Evolutionary conservation across 2,797 vertebrate species (phyloP).

Genomic region (Gallirallus australis): DNA sequence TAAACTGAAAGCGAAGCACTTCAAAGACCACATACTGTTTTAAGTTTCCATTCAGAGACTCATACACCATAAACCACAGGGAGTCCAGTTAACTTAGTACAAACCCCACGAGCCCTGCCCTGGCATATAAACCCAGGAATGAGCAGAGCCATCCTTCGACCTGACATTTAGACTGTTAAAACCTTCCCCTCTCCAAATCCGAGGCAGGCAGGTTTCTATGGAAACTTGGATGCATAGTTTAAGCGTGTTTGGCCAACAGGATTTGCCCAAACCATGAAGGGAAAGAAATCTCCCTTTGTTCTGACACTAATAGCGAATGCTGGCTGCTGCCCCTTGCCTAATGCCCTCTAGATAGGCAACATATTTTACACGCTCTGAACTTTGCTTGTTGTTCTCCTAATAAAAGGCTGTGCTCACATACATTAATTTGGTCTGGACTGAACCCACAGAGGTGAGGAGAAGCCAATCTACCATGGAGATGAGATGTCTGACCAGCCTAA

Average conservation of each 20-base stretch:
- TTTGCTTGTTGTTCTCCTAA: not conserved
- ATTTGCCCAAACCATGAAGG: slow-evolving; percentile 40
- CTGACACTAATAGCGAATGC: not conserved
- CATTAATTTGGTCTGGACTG: accelerated
- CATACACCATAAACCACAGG: not conserved
- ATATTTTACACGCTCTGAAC: not conserved
- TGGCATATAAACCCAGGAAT: not conserved
- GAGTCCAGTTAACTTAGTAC: not conserved
- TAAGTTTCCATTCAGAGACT: not conserved
- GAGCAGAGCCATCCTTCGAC: not conserved
- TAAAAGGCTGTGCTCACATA: not conserved
- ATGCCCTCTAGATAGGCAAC: not conserved
- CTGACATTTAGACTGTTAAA: slow-evolving; percentile 42
- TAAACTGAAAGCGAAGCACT: not conserved
- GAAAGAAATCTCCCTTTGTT: slow-evolving; percentile 59
- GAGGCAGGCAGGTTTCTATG: slow-evolving; percentile 49
- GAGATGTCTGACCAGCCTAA: not conserved
- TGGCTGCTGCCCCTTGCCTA: slow-evolving; percentile 8
- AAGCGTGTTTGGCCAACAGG: not conserved
- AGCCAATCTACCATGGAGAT: accelerated
- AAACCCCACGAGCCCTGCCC: not conserved
- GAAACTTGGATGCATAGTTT: slow-evolving; percentile 35
- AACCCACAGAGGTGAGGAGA: not conserved
- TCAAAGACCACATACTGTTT: not conserved
- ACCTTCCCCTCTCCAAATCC: not conserved